Conservation (phyloP, 2,888 invertebrate genomes). For the Hemaris fuciformis region DNA sequence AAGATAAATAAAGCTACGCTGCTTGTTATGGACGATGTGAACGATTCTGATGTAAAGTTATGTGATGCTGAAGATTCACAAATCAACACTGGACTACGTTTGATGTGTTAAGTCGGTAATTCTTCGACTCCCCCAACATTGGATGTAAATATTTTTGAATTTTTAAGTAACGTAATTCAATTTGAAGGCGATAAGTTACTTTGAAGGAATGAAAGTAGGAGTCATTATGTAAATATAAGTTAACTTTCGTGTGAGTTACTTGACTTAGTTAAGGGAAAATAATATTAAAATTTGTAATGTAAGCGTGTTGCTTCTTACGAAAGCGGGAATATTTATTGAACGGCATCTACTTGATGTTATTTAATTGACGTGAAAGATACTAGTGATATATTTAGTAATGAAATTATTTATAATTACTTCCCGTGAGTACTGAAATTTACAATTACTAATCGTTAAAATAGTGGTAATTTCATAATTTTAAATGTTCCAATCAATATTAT, state of each 20-base stretch:
- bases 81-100: not conserved
- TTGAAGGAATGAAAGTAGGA: not conserved
- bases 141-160: conserved; percentile 3
- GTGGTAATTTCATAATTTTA: too few relatives aligned
- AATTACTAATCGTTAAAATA: too few relatives aligned
- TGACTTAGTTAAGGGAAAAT: not conserved
- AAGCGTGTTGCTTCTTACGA: not conserved
- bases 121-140: not conserved
- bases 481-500: too few relatives aligned
- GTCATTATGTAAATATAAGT: not conserved
- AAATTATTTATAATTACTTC: too few relatives aligned
- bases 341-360: not conserved
- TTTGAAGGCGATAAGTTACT: not conserved
- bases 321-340: not conserved
- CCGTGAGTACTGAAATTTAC: too few relatives aligned
- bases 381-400: not conserved
- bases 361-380: not conserved
- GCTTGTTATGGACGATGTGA: not conserved
- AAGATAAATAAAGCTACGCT: conserved; percentile 22
- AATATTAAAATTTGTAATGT: not conserved
- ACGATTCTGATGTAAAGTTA: conserved; percentile 21
- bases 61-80: conserved; percentile 4
- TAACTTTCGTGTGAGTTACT: not conserved
- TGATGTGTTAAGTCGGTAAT: conserved; percentile 4
- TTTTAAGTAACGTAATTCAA: not conserved